A percentile compares a stretch with the other conserved stretches of the same genome.
Evolutionary conservation across 2,113 vertebrate genomes (phyloP).

Genomic region (Microcebus ravelobensis): DNA sequence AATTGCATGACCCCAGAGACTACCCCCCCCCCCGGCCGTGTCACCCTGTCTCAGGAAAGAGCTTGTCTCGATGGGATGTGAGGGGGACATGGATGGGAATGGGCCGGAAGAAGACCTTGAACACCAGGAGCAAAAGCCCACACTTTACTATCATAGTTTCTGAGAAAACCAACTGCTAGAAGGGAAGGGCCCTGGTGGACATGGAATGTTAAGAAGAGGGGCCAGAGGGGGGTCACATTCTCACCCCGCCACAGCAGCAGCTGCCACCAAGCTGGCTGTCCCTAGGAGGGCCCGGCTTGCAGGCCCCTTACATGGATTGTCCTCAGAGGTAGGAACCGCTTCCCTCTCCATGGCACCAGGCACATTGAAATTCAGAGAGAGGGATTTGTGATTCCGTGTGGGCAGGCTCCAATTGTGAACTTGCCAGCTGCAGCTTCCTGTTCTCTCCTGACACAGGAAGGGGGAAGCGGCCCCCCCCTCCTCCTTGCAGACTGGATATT

Average conservation of each 20-base stretch:
- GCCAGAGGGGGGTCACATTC: background rate
- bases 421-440: slow-evolving; percentile 85
- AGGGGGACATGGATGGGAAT: background rate
- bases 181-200: background rate
- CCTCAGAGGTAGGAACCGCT: background rate
- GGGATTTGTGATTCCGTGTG: slow-evolving; percentile 83
- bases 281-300: rapidly evolving
- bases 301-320: background rate
- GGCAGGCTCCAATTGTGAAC: slow-evolving; percentile 84
- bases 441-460: slow-evolving; percentile 82
- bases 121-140: background rate
- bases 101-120: background rate
- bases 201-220: background rate
- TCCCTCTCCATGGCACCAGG: slow-evolving; percentile 42
- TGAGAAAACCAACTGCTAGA: background rate
- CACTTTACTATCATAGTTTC: background rate
- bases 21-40: no score
- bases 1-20: background rate
- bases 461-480: slow-evolving; percentile 63
- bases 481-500: slow-evolving; percentile 77
- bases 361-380: slow-evolving; percentile 80
- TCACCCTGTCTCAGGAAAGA: background rate
- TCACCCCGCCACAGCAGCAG: background rate
- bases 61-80: rapidly evolving
- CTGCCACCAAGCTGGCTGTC: background rate